Base-by-base conservation (phyloP, 2,888 invertebrate species). In the Flexamia atlantica region DNA sequence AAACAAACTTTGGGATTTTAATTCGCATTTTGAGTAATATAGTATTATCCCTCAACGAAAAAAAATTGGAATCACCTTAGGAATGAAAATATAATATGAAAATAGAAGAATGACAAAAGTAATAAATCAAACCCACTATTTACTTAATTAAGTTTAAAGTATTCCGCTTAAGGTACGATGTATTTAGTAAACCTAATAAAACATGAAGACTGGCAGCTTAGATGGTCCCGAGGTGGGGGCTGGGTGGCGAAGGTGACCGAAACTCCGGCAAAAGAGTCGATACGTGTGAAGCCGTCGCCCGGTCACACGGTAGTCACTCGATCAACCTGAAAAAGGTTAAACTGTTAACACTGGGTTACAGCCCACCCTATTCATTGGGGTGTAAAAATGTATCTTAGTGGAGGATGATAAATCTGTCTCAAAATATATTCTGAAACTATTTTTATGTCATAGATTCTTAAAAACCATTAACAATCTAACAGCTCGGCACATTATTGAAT, bases 301-400 rank as follows among this genome's bases (percentile, higher is more conserved):
- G 46, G 82, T 97, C 96, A 97, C 93, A 97, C 97, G 87, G 97
- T 97, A 89, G 97, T 97, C 90, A 97, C 97, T 86, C 97, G 94
- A 90, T 97, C 97, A 88, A 97, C 64, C 64, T 64, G 28, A 17
- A 64, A 30, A 46, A n/a, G n/a, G n/a, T n/a, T n/a, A n/a, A n/a
- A n/a, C n/a, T n/a, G n/a, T n/a, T n/a, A n/a, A n/a, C n/a, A n/a
- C n/a, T n/a, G n/a, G n/a, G n/a, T n/a, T n/a, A n/a, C n/a, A n/a
- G n/a, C n/a, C n/a, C n/a, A n/a, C n/a, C n/a, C n/a, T n/a, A n/a
- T n/a, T n/a, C n/a, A n/a, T n/a, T n/a, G n/a, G n/a, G n/a, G n/a
- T n/a, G n/a, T n/a, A n/a, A n/a, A n/a, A n/a, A n/a, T n/a, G n/a
- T n/a, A n/a, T n/a, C n/a, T n/a, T n/a, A n/a, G n/a, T n/a, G n/a